Evolutionary conservation across 1,140 invertebrate genomes (phyloP).

Genomic region (Drosophila takahashii): DNA sequence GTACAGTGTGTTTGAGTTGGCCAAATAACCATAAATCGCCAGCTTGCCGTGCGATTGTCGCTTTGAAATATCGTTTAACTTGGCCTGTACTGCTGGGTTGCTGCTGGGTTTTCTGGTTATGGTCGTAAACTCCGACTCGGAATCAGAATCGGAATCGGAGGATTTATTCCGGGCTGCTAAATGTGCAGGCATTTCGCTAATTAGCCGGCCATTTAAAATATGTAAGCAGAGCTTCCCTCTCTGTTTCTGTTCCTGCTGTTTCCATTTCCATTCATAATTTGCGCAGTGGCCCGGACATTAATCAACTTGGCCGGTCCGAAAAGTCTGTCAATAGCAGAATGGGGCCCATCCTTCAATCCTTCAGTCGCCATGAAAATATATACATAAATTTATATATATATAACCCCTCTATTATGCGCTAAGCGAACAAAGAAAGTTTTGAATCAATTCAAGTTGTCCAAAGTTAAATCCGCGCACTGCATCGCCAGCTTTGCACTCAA

Average conservation of each 20-base stretch:
- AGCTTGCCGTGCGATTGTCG: slow-evolving; percentile 64
- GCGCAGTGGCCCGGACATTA: slow-evolving; percentile 57
- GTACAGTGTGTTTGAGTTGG: slow-evolving; percentile 27
- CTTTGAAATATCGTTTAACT: slow-evolving; percentile 72
- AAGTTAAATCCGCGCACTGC: slow-evolving; percentile 74
- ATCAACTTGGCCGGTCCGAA: slow-evolving; percentile 41
- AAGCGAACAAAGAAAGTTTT: slow-evolving; percentile 78
- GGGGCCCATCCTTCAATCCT: slow-evolving; percentile 16
- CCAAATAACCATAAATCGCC: slow-evolving; percentile 70
- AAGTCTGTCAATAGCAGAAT: slow-evolving; percentile 60
- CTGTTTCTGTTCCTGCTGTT: slow-evolving; percentile 7
- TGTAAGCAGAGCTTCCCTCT: slow-evolving; percentile 34
- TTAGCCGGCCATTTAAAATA: slow-evolving; percentile 59
- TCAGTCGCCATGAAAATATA: neutral
- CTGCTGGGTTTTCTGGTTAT: no score
- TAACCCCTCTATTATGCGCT: slow-evolving; percentile 30
- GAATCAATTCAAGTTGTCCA: slow-evolving; percentile 82
- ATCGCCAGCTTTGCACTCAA: slow-evolving; percentile 78
- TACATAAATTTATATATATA: slow-evolving; percentile 7
- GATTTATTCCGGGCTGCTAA: slow-evolving; percentile 46
- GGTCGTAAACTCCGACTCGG: slow-evolving; percentile 1
- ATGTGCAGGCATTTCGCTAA: slow-evolving; percentile 62
- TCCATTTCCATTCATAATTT: slow-evolving; percentile 49
- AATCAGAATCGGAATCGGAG: neutral
- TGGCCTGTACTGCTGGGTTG: slow-evolving; percentile 12